A percentile compares a stretch with the other conserved stretches of the same genome.
These are phyloP conservation scores for Thamnaconus septentrionalis DNA, from an alignment of 2,113 vertebrate species.

Conservation along the genomic window DNA sequence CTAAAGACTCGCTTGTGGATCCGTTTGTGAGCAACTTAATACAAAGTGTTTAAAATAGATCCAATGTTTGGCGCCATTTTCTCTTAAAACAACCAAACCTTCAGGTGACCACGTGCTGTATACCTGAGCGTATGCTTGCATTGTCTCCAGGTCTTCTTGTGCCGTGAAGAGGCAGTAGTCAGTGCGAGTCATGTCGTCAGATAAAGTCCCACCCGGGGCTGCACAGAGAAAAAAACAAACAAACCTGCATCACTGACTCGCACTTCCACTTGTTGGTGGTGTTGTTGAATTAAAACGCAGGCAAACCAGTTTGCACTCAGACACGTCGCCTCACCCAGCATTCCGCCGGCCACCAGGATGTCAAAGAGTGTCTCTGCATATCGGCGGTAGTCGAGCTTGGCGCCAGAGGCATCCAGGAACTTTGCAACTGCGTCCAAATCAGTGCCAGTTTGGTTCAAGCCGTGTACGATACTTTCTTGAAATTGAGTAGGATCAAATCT, in stretches of 20 bases:
- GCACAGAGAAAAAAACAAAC: not conserved
- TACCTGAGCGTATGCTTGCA: conserved; percentile 99
- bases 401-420: conserved; percentile 99
- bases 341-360: conserved; percentile 99
- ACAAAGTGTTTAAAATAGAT: too few relatives aligned
- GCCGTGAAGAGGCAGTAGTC: conserved; percentile 98
- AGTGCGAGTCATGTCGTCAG: conserved; percentile 97
- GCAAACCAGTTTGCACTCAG: not conserved
- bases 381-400: conserved; percentile 98
- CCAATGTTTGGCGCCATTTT: too few relatives aligned
- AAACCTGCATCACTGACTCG: too few relatives aligned
- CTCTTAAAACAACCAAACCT: too few relatives aligned
- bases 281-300: not conserved
- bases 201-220: conserved; percentile 97
- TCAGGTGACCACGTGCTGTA: not conserved
- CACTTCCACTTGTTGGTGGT: too few relatives aligned
- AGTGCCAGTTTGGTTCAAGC: conserved; percentile 98
- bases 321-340: conserved; percentile 87
- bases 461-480: conserved; percentile 99
- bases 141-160: conserved; percentile 98
- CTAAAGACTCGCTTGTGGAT: too few relatives aligned
- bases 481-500: conserved; percentile 99
- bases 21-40: too few relatives aligned
- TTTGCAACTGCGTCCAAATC: conserved; percentile 99
- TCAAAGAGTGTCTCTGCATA: conserved; percentile 99